Evolutionary conservation across 2,888 invertebrate species (phyloP), one percentile per base, ranked within the genome.

Genomic region (Eudasyphora cyanicolor): DNA sequence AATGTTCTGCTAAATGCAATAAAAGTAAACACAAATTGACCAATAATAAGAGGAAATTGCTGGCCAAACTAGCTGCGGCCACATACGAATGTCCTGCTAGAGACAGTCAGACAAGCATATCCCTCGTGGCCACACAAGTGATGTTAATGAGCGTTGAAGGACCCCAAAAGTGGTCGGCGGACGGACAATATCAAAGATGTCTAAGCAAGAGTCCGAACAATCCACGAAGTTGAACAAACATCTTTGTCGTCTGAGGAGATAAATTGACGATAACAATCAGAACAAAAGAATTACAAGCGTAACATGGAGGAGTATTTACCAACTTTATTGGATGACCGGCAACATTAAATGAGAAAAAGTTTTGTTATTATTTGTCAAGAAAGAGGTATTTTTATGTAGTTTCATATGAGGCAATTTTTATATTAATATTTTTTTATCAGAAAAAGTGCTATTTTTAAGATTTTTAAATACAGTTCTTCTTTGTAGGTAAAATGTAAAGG

Each of bases 31-130:
- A 64, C 64, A 64, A 64, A 64, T 64, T 64, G 35, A 38, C 64
- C 64, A 64, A 38, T 64, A 64, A 64, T 64, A 35, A 19, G 32
- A 32, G 64, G 19, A 35, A 64, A 64, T 17, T 35, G 64, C 21
- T 60, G 27, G n/a, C 10, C 60, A 57, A 57, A 24, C 10, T 24
- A 24, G 24, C 17, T n/a, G 7, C 17, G n/a, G 12, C 32, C 62
- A 62, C 14, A 32, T 32, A 21, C n/a, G 51, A 35, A 7, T 7
- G 10, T 10, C 35, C 35, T 35, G 21, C 7, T 21, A 51, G 7
- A 6, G 4, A 24, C 57, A 24, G 14, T n/a, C 12, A 64, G 19
- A 38, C 35, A 0, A 32, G 17, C 32, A 35, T 27, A 32, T 62
- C 35, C 38, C 21, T 19, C n/a, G 35, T 10, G 35, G 10, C 4